These are phyloP conservation scores for Pseudorectes ferrugineus DNA, from an alignment of 2,113 vertebrate species.

Conservation along the genomic window DNA sequence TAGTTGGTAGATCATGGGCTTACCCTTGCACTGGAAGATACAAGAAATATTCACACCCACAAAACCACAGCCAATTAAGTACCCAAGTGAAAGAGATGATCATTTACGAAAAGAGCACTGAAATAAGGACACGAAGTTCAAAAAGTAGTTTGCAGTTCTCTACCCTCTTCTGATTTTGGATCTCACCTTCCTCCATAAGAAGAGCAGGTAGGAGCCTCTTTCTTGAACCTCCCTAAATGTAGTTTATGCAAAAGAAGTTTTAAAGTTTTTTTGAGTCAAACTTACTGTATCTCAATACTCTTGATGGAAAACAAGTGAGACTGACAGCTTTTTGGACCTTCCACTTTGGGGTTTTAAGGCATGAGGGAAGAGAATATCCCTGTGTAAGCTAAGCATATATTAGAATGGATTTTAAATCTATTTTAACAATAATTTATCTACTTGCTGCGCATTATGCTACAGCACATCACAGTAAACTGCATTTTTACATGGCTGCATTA, in stretches of 20 bases:
- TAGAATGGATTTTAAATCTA: constrained; percentile 5
- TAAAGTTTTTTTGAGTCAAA: neutral
- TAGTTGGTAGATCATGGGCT: neutral
- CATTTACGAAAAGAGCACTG: neutral
- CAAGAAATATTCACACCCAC: neutral
- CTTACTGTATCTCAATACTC: neutral
- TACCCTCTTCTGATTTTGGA: neutral
- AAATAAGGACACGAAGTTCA: neutral
- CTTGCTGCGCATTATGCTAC: neutral
- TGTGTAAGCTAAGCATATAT: neutral
- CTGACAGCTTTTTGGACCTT: neutral
- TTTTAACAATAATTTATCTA: constrained; percentile 37
- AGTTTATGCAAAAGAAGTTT: neutral
- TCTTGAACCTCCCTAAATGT: neutral
- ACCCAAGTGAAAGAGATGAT: neutral
- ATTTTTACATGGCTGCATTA: constrained; percentile 7
- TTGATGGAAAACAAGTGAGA: neutral
- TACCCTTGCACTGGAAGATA: neutral
- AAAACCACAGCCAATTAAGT: neutral
- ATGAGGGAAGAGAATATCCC: neutral
- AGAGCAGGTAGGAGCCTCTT: neutral
- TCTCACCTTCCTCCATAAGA: neutral
- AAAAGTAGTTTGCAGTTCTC: neutral
- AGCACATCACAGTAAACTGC: neutral
- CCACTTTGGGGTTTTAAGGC: neutral